A percentile compares a stretch with the other conserved stretches of the same genome.
These are phyloP conservation scores for Ariopsis seemanni DNA, from an alignment of 2,113 vertebrate species.

Conservation along the genomic window DNA sequence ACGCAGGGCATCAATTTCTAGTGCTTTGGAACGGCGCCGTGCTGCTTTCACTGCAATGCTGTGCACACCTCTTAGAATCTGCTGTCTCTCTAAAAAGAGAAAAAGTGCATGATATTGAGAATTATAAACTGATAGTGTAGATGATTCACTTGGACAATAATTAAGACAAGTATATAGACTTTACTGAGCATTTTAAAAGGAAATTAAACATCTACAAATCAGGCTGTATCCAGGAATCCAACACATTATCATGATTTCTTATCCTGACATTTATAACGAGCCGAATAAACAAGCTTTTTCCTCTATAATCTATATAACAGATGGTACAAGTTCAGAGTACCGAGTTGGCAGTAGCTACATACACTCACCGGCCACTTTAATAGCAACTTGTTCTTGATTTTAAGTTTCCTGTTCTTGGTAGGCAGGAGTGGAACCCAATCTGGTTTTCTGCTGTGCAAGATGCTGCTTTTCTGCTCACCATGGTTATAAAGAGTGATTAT, in stretches of 20 bases:
- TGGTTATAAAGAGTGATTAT: too few species aligned
- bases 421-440: too few species aligned
- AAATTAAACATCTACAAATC: not conserved
- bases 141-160: not conserved
- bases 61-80: conserved; percentile 76
- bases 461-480: too few species aligned
- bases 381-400: too few species aligned
- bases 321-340: not conserved
- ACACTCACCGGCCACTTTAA: too few species aligned
- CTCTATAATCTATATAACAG: not conserved
- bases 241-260: not conserved
- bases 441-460: too few species aligned
- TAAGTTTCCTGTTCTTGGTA: too few species aligned
- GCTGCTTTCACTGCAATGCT: conserved; percentile 78
- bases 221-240: not conserved
- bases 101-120: not conserved
- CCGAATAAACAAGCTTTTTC: not conserved
- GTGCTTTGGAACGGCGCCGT: conserved; percentile 66
- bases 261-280: not conserved
- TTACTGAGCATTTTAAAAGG: not conserved
- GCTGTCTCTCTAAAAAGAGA: conserved; percentile 71
- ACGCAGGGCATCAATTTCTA: conserved; percentile 68
- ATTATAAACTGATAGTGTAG: not conserved
- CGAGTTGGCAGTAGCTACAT: not conserved
- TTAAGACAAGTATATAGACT: not conserved